Percentiles rank a stretch among this genome's conserved stretches.
Evolutionary conservation across 2,113 vertebrate species (phyloP).

Genomic region (Ellobius talpinus): DNA sequence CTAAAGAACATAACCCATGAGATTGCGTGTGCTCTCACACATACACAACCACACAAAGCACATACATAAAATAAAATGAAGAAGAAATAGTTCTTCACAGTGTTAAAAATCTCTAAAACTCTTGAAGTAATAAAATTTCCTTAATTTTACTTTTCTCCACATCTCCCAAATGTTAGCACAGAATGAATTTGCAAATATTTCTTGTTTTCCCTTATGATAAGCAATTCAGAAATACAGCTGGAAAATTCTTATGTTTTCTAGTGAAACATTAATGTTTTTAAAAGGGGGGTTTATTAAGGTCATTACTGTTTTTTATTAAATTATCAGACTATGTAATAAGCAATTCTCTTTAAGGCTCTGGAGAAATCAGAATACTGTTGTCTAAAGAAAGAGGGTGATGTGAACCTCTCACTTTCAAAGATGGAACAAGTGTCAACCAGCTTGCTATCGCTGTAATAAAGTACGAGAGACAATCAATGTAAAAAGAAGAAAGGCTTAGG

Average conservation of each 20-base stretch:
- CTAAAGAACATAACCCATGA: background rate
- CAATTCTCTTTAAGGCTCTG: constrained; percentile 25
- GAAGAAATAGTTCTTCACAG: background rate
- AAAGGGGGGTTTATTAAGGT: background rate
- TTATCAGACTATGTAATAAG: background rate
- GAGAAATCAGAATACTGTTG: constrained; percentile 14
- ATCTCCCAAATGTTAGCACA: constrained; percentile 13
- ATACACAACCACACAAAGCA: background rate
- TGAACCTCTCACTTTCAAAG: constrained; percentile 1
- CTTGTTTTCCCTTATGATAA: constrained; percentile 34
- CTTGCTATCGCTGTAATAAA: background rate
- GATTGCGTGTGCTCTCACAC: background rate
- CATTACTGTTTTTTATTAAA: constrained; percentile 42
- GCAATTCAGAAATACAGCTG: constrained; percentile 4
- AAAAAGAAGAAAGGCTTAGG: background rate
- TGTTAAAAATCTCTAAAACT: background rate
- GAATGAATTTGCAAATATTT: background rate
- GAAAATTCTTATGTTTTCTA: background rate
- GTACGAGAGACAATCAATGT: background rate
- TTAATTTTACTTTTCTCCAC: constrained; percentile 24
- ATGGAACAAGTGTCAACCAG: background rate
- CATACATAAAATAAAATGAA: background rate
- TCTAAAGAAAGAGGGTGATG: background rate
- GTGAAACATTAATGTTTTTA: constrained; percentile 1
- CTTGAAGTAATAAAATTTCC: background rate